Percentiles rank a stretch among this genome's conserved stretches.
Conservation (phyloP, 23 tunicate genomes). For the Aplidium turbinatum region DNA sequence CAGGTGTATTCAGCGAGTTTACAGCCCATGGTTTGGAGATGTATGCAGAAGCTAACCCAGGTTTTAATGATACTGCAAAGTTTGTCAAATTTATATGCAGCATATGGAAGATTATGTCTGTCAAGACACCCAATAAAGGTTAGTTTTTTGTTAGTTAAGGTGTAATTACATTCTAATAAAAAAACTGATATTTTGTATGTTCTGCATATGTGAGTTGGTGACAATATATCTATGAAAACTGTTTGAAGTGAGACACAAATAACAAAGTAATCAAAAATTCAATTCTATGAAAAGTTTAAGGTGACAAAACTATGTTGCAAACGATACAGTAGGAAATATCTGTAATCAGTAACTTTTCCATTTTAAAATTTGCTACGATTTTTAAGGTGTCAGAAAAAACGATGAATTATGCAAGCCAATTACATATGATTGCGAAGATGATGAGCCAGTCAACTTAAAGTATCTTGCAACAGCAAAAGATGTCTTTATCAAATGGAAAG, state of each 20-base stretch:
- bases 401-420: constrained; percentile 5
- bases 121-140: background rate
- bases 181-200: no score
- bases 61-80: background rate
- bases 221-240: no score
- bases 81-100: constrained; percentile 2
- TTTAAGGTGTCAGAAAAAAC: background rate
- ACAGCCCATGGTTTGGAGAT: background rate
- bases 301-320: no score
- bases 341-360: no score
- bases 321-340: no score
- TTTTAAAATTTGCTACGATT: no score
- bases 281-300: no score
- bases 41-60: background rate
- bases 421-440: background rate
- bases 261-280: no score
- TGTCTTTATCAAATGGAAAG: constrained; percentile 2
- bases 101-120: background rate
- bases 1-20: constrained; percentile 20
- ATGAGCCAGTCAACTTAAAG: background rate
- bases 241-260: no score
- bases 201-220: no score
- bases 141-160: background rate
- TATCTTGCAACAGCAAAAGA: background rate
- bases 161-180: no score